Base-by-base conservation (phyloP, 2,113 vertebrate species). In the Nerophis lumbriciformis region DNA sequence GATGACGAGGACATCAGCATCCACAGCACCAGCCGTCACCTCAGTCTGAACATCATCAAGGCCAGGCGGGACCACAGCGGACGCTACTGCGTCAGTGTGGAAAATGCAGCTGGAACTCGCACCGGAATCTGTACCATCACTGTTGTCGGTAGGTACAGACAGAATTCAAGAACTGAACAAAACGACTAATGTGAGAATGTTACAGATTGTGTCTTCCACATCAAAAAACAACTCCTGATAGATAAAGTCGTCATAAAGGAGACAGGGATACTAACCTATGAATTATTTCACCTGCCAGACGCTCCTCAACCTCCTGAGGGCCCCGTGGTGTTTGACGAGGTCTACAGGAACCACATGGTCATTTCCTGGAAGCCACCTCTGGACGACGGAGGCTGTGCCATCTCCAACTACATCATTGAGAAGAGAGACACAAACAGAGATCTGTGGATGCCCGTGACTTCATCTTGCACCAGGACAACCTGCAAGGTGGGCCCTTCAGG, bases 341-440 rank as follows among this genome's bases (percentile, higher is more conserved):
- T 99, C 60, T 95, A 93, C 86, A 95, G 92, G 85, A 93, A 96
- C 77, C 83, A 94, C 82, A 95, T 99, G 94, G 67, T 96, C 28
- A 90, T 98, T 82, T 95, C 95, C 58, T 99, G 97, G 97, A 97
- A 94, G 58, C 95, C 95, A 54, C 96, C 97, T 38, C 88, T 97
- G 71, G 96, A 99, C 79, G 94, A 99, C n/a, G 97, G 97, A 67
- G 97, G 97, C 69, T 94, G 93, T 81, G 87, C 92, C 75, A 84
- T 99, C 72, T 97, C 95, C 76, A 99, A 98, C 89, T 99, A 99
- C 72, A 93, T 98, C 83, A 76, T 99, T 68, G 97, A 99, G 85
- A 99, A 97, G 88, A 94, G 92, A 80, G 97, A 99, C 73, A 84
- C 92, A 67, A 93, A 96, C 83, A 92, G 94, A 87, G 97, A 99